These are phyloP conservation scores for Meandrusa payeni DNA, from an alignment of 2,888 invertebrate genomes.

Conservation along the genomic window DNA sequence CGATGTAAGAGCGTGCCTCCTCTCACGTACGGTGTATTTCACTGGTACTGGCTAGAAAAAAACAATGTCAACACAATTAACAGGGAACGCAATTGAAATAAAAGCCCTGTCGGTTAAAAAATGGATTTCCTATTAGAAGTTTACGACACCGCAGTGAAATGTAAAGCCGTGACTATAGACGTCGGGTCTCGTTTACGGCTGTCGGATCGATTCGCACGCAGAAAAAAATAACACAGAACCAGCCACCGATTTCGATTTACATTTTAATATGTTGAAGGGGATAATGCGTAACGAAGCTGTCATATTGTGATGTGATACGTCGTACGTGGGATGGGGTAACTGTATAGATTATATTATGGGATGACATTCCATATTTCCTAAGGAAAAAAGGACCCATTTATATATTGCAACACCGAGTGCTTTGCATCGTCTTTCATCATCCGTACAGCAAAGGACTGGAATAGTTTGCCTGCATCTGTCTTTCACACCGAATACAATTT, in stretches of 20 bases:
- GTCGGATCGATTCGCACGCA: constrained; percentile 52
- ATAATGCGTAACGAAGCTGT: constrained; percentile 55
- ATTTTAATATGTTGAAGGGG: constrained; percentile 75
- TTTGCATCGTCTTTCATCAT: too few species aligned
- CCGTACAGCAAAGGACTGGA: too few species aligned
- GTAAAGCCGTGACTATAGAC: constrained; percentile 64
- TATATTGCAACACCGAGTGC: too few species aligned
- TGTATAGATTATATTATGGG: constrained; percentile 14
- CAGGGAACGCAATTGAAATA: too few species aligned
- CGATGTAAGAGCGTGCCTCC: too few species aligned
- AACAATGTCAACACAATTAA: too few species aligned
- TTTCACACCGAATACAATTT: too few species aligned
- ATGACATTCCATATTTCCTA: background rate
- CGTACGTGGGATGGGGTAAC: constrained; percentile 20
- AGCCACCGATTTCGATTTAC: constrained; percentile 60
- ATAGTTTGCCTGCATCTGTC: too few species aligned
- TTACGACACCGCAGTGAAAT: constrained; percentile 59
- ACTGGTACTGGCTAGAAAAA: too few species aligned
- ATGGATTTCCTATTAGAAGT: constrained; percentile 61
- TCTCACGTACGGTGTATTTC: too few species aligned
- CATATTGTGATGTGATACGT: constrained; percentile 51
- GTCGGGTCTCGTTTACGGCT: constrained; percentile 53
- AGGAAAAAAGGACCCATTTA: background rate
- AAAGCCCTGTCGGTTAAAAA: too few species aligned
- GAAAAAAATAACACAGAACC: constrained; percentile 38